Evolutionary conservation across 2,113 vertebrate species (phyloP).

Genomic region (Pipa parva): DNA sequence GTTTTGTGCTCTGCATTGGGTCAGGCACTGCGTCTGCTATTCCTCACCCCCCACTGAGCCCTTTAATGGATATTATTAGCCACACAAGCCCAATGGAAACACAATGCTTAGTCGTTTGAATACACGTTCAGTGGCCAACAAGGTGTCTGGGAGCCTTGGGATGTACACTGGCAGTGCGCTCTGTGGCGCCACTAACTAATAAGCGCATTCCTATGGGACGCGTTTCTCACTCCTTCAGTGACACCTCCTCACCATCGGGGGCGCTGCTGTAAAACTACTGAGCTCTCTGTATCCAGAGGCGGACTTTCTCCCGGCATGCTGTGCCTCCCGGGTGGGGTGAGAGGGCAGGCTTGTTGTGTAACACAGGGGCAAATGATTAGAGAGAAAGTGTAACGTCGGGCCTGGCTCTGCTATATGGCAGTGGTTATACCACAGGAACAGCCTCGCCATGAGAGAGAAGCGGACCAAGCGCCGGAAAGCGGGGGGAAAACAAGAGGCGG

Average conservation of each 20-base stretch:
- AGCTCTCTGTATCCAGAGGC: no score
- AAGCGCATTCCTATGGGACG: no score
- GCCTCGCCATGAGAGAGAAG: constrained; percentile 22
- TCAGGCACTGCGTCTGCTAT: no score
- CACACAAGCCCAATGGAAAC: no score
- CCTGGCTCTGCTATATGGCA: neutral
- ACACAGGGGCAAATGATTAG: neutral
- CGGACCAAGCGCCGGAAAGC: neutral
- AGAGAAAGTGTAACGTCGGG: neutral
- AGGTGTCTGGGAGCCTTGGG: no score
- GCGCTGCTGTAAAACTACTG: neutral
- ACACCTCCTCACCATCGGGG: neutral
- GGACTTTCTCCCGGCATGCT: neutral
- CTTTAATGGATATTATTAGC: no score
- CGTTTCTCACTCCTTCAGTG: no score
- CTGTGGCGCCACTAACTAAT: no score
- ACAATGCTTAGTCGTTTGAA: no score
- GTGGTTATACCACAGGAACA: neutral
- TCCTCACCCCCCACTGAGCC: no score
- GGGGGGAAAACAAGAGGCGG: neutral
- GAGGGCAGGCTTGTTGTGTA: constrained; percentile 6
- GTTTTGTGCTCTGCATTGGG: no score
- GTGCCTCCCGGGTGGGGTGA: neutral
- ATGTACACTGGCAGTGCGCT: no score
- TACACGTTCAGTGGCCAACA: neutral